Evolutionary conservation across 2,888 invertebrate genomes (phyloP), one percentile per base, ranked within the genome.

Genomic region (Caradrina clavipalpis): DNA sequence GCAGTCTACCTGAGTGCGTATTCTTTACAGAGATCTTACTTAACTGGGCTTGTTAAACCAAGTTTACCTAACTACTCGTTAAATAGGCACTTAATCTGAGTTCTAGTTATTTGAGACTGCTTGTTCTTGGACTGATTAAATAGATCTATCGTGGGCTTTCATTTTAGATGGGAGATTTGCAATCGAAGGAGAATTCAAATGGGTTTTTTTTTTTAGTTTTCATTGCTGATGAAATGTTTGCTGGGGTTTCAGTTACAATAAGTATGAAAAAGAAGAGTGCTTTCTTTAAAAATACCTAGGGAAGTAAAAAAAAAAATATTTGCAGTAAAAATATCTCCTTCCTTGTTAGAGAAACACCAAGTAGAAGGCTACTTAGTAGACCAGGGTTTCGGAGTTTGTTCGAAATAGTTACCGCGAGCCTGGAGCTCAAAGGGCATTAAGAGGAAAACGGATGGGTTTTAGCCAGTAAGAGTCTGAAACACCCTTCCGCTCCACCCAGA

Each of bases 41-140:
- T 59, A 59, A 62, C 64, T 53, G 42, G 31, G 64, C 35, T 64
- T 39, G 51, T 56, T 50, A 35, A 35, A 69, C 56, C 22, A 68
- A 72, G 57, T 81, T 77, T 69, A 64, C 62, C 15, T 61, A 58
- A 61, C 63, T 42, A 73, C 53, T 70, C 63, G n/a, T 81, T 68
- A 66, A 81, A 68, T 53, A 69, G 54, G 54, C 56, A 68, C 57
- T 75, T 75, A 69, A 70, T 66, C 65, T 72, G 58, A 67, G 61
- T 60, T 56, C 67, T 61, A 35, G 63, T 55, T 70, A 63, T 59
- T 63, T 39, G 58, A 63, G 22, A 51, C 22, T 45, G 26, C 53
- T 59, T 69, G 42, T 58, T 67, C 54, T 50, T 6, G 35, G 45
- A 68, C 57, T 50, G 26, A 74, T 51, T 68, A 45, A 69, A 68